These are phyloP conservation scores for Drosophila trapezifrons DNA, from an alignment of 1,140 invertebrate species.

Conservation along the genomic window DNA sequence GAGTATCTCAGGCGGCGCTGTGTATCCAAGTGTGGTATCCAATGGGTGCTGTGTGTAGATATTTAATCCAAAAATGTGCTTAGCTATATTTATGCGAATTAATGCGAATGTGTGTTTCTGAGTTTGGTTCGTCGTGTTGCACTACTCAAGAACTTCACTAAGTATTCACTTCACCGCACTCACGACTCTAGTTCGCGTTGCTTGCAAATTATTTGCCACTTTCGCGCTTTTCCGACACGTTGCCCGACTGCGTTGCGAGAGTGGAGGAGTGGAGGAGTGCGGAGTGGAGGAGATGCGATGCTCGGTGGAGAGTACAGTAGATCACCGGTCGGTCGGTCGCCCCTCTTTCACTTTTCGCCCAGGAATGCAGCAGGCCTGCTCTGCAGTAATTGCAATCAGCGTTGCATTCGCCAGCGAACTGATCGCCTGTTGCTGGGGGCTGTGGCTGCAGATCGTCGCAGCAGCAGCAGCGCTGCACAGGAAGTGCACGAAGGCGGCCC, in stretches of 20 bases:
- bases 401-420: conserved; percentile 77
- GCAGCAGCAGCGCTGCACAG: conserved; percentile 59
- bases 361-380: conserved; percentile 57
- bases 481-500: conserved; percentile 74
- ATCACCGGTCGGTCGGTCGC: conserved; percentile 31
- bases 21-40: conserved; percentile 74
- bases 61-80: conserved; percentile 72
- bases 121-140: conserved; percentile 42
- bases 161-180: conserved; percentile 42
- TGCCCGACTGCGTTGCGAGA: conserved; percentile 44
- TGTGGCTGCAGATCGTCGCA: conserved; percentile 41
- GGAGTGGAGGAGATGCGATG: conserved; percentile 29
- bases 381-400: conserved; percentile 77
- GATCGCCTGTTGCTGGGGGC: conserved; percentile 70
- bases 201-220: conserved; percentile 44
- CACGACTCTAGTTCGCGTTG: conserved; percentile 35
- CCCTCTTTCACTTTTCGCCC: conserved; percentile 63
- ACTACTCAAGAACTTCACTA: conserved; percentile 55
- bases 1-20: conserved; percentile 53
- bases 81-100: conserved; percentile 41
- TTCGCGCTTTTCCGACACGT: conserved; percentile 64
- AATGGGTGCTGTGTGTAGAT: conserved; percentile 65
- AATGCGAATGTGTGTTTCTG: conserved; percentile 44
- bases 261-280: conserved; percentile 25
- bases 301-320: conserved; percentile 67